phyloP scores from a whole-genome alignment of 2,888 invertebrate species.

The Prosopocoilus inquinatus region DNA sequence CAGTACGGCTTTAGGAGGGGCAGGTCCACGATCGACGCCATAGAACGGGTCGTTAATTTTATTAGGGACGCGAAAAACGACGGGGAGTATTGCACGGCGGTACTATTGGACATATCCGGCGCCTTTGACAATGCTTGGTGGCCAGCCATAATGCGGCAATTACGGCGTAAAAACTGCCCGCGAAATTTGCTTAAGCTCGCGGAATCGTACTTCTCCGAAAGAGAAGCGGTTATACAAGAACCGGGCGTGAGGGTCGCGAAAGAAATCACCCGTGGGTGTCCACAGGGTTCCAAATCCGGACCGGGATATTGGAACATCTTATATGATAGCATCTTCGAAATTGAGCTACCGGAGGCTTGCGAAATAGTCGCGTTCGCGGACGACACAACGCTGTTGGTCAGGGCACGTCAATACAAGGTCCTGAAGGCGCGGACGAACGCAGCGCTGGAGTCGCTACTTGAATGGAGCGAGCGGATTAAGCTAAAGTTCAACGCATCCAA shows the following conservation, averaged over 20 bases:
- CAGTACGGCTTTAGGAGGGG: conserved; percentile 13
- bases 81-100: conserved; percentile 16
- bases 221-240: conserved; percentile 2
- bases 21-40: conserved; percentile 10
- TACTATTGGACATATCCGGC: conserved; percentile 23
- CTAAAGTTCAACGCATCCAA: conserved; percentile 15
- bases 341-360: conserved; percentile 4
- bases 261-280: conserved; percentile 9
- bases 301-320: no score
- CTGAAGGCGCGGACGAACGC: neutral
- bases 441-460: neutral
- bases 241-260: neutral
- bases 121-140: conserved; percentile 39
- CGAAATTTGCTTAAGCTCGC: conserved; percentile 9
- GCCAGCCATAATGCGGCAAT: conserved; percentile 24
- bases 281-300: conserved; percentile 20
- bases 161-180: conserved; percentile 21
- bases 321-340: conserved; percentile 8
- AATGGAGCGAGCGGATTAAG: neutral
- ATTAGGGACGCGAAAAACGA: conserved; percentile 1
- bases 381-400: conserved; percentile 8
- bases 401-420: neutral
- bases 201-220: conserved; percentile 2
- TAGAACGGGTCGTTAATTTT: neutral
- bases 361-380: conserved; percentile 18